These are phyloP conservation scores for Prionailurus viverrinus DNA, from an alignment of 2,113 vertebrate species.

Conservation along the genomic window DNA sequence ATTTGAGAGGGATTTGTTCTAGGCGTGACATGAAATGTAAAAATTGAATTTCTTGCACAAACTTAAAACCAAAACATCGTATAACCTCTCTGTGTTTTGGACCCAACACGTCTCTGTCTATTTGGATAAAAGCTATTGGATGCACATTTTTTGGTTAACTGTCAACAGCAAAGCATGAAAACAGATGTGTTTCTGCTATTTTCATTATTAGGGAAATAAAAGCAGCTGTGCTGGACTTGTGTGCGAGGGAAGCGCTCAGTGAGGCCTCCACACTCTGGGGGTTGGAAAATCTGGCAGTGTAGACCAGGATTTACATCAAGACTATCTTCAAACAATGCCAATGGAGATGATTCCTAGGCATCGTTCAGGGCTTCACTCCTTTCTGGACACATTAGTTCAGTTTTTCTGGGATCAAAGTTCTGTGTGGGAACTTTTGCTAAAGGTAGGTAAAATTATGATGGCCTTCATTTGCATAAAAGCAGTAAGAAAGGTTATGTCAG, in stretches of 20 bases:
- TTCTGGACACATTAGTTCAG: not conserved
- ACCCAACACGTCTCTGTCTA: slow-evolving; percentile 65
- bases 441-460: not conserved
- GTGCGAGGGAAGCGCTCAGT: not conserved
- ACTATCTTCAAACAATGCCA: slow-evolving; percentile 45
- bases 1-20: slow-evolving; percentile 15
- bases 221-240: slow-evolving; percentile 66
- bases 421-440: not conserved
- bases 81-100: slow-evolving; percentile 55
- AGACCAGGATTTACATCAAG: not conserved
- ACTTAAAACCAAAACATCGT: slow-evolving; percentile 44
- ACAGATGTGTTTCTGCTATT: slow-evolving; percentile 77
- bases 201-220: slow-evolving; percentile 69
- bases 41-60: slow-evolving; percentile 64
- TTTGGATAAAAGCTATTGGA: slow-evolving; percentile 69
- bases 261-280: not conserved
- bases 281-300: slow-evolving; percentile 12
- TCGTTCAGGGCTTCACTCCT: not conserved
- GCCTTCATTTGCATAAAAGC: not conserved
- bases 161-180: slow-evolving; percentile 72
- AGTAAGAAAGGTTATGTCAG: not conserved
- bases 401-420: not conserved
- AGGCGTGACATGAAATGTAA: slow-evolving; percentile 62
- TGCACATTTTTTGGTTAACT: slow-evolving; percentile 63
- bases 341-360: not conserved